Evolutionary conservation across 2,888 invertebrate genomes (phyloP).

Genomic region (Synergus laeviventris): DNA sequence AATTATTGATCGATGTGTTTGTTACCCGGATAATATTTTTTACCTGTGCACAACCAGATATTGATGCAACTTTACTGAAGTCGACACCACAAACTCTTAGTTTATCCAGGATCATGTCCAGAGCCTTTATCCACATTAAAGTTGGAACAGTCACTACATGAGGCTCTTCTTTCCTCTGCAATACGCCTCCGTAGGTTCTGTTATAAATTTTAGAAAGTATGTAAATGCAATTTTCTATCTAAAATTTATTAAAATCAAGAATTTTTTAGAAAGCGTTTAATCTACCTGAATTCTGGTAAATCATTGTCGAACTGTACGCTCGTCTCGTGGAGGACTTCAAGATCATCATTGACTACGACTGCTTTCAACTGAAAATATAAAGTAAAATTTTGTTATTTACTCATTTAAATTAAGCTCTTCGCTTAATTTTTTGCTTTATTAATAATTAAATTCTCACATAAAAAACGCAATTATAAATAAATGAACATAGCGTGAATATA

Average conservation of each 20-base stretch:
- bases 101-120: slow-evolving; percentile 93
- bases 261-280: not conserved
- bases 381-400: too few species aligned
- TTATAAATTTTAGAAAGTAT: not conserved
- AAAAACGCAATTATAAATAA: not conserved
- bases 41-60: slow-evolving; percentile 96
- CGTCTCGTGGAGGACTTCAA: slow-evolving; percentile 86
- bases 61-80: slow-evolving; percentile 87
- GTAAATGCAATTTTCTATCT: not conserved
- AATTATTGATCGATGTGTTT: not conserved
- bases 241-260: not conserved
- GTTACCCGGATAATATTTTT: slow-evolving; percentile 41
- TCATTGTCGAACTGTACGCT: slow-evolving; percentile 94
- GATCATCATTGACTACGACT: slow-evolving; percentile 85
- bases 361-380: slow-evolving; percentile 87
- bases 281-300: slow-evolving; percentile 93
- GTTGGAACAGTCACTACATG: slow-evolving; percentile 87
- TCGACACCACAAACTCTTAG: slow-evolving; percentile 89
- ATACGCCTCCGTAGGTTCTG: slow-evolving; percentile 82
- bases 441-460: not conserved
- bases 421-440: not conserved
- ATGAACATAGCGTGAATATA: not conserved
- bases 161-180: slow-evolving; percentile 77
- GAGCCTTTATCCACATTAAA: slow-evolving; percentile 96
- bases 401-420: too few species aligned